phyloP scores from a whole-genome alignment of 92 coral and sea anemone genomes.

The Paragorgia papillata region DNA sequence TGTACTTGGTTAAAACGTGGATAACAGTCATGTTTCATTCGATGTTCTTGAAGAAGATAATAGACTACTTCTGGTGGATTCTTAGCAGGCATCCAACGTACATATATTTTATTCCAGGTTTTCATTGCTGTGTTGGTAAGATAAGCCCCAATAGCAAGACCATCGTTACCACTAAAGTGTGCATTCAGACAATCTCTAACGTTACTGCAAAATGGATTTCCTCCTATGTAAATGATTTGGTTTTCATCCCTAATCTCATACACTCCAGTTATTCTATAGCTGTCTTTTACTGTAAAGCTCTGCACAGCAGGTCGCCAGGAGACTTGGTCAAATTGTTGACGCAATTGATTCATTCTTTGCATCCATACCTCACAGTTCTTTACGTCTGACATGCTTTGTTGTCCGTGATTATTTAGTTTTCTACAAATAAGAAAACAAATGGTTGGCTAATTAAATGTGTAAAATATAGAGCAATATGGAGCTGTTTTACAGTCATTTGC shows the following conservation, averaged over 20 bases:
- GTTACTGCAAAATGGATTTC: constrained; percentile 96
- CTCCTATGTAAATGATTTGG: constrained; percentile 89
- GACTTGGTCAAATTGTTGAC: constrained; percentile 34
- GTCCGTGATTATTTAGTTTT: neutral
- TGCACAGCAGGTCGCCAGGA: constrained; percentile 65
- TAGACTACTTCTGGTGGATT: constrained; percentile 97
- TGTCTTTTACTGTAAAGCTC: constrained; percentile 91
- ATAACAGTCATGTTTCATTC: constrained; percentile 70
- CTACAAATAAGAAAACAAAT: neutral
- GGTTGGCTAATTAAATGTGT: too few relatives aligned
- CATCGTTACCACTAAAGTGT: constrained; percentile 98
- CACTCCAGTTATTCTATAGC: constrained; percentile 87
- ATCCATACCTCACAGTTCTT: constrained; percentile 39
- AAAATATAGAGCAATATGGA: too few relatives aligned
- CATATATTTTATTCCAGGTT: constrained; percentile 74
- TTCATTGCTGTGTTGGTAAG: constrained; percentile 78
- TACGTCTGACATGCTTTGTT: neutral
- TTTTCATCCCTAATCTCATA: constrained; percentile 78
- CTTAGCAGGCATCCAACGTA: constrained; percentile 88
- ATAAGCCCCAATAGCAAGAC: constrained; percentile 91
- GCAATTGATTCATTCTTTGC: constrained; percentile 40
- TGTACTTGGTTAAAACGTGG: constrained; percentile 75
- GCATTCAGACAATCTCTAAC: constrained; percentile 98
- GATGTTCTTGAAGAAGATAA: constrained; percentile 88
- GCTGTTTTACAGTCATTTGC: too few relatives aligned